Conservation (phyloP, 1,140 invertebrate genomes). For the Dinothrombium tinctorium region DNA sequence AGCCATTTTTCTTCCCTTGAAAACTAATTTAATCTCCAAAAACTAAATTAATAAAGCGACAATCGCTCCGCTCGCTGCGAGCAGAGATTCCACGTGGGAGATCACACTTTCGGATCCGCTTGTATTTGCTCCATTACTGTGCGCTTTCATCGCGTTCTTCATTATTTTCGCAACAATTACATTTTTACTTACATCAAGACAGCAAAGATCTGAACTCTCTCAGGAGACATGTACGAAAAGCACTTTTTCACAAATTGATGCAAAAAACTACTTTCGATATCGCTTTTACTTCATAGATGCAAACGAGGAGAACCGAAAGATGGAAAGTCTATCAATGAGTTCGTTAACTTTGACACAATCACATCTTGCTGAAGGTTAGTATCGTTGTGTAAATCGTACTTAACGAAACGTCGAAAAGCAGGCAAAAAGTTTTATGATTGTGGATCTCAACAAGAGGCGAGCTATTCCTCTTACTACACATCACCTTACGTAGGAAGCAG, state of each 20-base stretch:
- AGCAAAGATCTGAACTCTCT: not conserved
- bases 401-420: not conserved
- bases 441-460: not conserved
- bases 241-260: not conserved
- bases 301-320: not conserved
- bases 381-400: not conserved
- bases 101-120: not conserved
- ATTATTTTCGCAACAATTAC: not conserved
- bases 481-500: not conserved
- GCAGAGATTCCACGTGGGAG: not conserved
- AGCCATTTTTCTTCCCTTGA: not conserved
- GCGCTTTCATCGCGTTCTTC: not conserved
- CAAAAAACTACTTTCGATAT: not conserved
- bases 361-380: not conserved
- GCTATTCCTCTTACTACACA: constrained; percentile 1
- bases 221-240: not conserved
- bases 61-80: not conserved
- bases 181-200: not conserved
- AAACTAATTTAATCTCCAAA: not conserved
- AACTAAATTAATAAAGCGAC: not conserved
- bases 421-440: constrained; percentile 1
- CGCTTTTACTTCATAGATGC: not conserved
- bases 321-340: constrained; percentile 1
- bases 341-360: not conserved
- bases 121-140: constrained; percentile 1